Percentiles rank a stretch among this genome's conserved stretches.
phyloP scores from a whole-genome alignment of 2,113 vertebrate genomes.

The Centropristis striata region DNA sequence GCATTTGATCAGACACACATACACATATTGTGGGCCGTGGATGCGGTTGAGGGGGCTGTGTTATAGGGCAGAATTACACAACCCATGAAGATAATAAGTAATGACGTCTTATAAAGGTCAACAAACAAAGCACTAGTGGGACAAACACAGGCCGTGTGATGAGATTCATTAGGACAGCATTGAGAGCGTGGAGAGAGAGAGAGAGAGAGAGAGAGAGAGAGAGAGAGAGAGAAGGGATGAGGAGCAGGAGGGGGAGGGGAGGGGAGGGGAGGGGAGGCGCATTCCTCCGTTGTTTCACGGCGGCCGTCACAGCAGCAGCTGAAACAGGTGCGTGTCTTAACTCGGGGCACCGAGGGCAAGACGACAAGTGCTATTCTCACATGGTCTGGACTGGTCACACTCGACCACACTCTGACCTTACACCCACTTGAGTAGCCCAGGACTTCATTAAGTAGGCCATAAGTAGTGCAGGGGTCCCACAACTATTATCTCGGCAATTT shows the following conservation, averaged over 20 bases:
- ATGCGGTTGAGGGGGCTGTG: conserved; percentile 40
- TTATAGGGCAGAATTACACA: conserved; percentile 62
- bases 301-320: conserved; percentile 70
- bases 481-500: conserved; percentile 63
- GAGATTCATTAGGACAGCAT: conserved; percentile 75
- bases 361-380: conserved; percentile 70
- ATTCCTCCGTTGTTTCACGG: conserved; percentile 56
- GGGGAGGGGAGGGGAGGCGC: not conserved
- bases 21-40: conserved; percentile 27
- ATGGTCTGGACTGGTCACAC: conserved; percentile 73
- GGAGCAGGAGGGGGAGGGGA: not conserved
- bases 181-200: conserved; percentile 31
- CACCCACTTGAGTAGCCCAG: conserved; percentile 37
- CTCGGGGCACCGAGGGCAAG: conserved; percentile 45
- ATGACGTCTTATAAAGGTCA: conserved; percentile 80
- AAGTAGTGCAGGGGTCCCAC: conserved; percentile 54
- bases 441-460: conserved; percentile 61
- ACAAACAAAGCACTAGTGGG: conserved; percentile 72
- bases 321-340: conserved; percentile 81
- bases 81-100: conserved; percentile 74
- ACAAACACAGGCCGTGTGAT: conserved; percentile 66
- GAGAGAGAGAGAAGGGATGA: not conserved
- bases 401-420: conserved; percentile 71
- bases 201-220: conserved; percentile 18
- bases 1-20: conserved; percentile 65